These are phyloP conservation scores for Papilio machaon DNA, from an alignment of 1,140 invertebrate genomes.

Conservation along the genomic window DNA sequence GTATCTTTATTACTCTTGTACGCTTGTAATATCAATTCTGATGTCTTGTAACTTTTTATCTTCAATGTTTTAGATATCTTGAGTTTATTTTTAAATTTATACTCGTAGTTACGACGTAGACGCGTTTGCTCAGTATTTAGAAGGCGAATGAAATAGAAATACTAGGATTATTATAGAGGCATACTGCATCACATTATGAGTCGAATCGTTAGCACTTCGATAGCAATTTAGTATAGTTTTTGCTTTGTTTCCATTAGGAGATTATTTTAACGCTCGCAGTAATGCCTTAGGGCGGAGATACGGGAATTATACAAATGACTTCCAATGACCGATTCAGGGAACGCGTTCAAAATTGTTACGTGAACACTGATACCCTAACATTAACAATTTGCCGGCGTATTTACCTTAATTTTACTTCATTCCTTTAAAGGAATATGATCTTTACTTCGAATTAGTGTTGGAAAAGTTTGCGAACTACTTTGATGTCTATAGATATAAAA, in stretches of 20 bases:
- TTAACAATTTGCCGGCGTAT: slow-evolving; percentile 16
- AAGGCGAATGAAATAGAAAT: too few species aligned
- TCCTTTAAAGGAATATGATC: not conserved
- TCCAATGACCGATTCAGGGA: slow-evolving; percentile 21
- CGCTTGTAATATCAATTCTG: not conserved
- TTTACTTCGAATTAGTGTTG: not conserved
- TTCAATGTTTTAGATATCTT: not conserved
- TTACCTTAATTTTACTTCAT: slow-evolving; percentile 2
- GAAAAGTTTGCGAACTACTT: not conserved
- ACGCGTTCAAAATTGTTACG: slow-evolving; percentile 3
- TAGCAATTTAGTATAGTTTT: slow-evolving; percentile 31
- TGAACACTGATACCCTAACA: not conserved
- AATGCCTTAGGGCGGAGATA: slow-evolving; percentile 32
- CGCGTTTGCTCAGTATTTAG: not conserved
- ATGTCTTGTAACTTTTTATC: not conserved
- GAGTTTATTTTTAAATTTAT: not conserved
- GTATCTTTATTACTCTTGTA: slow-evolving; percentile 25
- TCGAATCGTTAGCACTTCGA: slow-evolving; percentile 29
- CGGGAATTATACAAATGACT: slow-evolving; percentile 35
- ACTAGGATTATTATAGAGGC: too few species aligned
- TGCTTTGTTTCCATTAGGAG: slow-evolving; percentile 35
- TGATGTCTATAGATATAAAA: too few species aligned
- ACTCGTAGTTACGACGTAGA: not conserved
- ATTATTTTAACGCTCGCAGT: slow-evolving; percentile 1
- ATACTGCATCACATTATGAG: not conserved